Conservation (phyloP, 1,140 invertebrate species). For the Amphibalanus amphitrite region DNA sequence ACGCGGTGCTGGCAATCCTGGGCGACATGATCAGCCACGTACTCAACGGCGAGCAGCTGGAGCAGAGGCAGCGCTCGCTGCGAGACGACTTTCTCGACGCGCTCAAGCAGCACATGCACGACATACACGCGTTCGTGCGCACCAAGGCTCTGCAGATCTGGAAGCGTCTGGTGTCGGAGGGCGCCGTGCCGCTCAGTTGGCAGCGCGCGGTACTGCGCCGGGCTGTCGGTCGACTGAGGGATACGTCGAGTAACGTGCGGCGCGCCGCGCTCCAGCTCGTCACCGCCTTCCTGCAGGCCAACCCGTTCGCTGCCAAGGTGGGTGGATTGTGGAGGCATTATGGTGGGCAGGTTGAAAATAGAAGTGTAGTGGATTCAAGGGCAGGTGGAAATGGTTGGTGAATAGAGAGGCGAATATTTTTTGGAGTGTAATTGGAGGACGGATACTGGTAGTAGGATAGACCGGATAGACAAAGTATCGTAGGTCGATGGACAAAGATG, state of each 20-base stretch:
- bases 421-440: no score
- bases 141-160: conserved; percentile 60
- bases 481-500: no score
- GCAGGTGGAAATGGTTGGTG: no score
- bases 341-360: no score
- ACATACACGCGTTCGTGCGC: conserved; percentile 62
- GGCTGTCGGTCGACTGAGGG: conserved; percentile 46
- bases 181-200: conserved; percentile 47
- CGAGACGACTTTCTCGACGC: conserved; percentile 52
- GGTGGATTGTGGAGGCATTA: no score
- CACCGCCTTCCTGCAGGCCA: conserved; percentile 50
- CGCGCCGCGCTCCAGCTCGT: conserved; percentile 60
- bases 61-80: conserved; percentile 40
- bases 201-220: conserved; percentile 43
- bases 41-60: conserved; percentile 47
- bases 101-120: conserved; percentile 62
- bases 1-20: conserved; percentile 58
- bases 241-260: conserved; percentile 55
- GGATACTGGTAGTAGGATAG: no score
- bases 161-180: conserved; percentile 47
- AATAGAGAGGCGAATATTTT: no score
- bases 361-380: no score
- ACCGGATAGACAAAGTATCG: no score
- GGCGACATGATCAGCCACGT: conserved; percentile 49
- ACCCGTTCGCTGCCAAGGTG: conserved; percentile 51